Evolutionary conservation across 1,140 invertebrate genomes (phyloP).

Genomic region (Halyomorpha halys): DNA sequence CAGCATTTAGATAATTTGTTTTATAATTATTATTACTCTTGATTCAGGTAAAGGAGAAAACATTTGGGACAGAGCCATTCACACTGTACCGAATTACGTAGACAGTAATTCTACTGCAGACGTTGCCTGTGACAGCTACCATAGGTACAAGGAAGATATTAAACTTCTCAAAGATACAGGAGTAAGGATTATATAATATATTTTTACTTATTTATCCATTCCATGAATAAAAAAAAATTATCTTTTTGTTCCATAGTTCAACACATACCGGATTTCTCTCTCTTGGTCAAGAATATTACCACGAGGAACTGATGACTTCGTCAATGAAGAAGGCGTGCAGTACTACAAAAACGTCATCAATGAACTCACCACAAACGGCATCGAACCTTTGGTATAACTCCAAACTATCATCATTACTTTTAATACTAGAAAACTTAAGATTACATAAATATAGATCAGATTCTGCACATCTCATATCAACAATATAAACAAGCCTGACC

Average conservation of each 20-base stretch:
- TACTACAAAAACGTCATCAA: neutral
- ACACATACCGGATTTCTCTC: constrained; percentile 57
- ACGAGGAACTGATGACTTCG: constrained; percentile 43
- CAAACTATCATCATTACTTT: no score
- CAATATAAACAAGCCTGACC: no score
- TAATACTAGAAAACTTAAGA: no score
- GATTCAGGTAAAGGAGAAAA: constrained; percentile 41
- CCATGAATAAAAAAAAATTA: no score
- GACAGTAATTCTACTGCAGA: constrained; percentile 45
- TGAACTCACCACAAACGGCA: neutral
- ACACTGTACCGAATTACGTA: constrained; percentile 41
- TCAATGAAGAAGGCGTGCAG: constrained; percentile 17
- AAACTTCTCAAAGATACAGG: constrained; percentile 44
- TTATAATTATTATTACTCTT: neutral
- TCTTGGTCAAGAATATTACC: constrained; percentile 57
- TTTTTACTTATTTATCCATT: no score
- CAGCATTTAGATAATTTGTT: no score
- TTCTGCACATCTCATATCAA: no score
- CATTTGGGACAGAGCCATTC: constrained; percentile 47
- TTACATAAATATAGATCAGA: no score
- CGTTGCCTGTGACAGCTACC: constrained; percentile 57
- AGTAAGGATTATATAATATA: constrained; percentile 33
- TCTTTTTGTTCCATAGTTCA: constrained; percentile 30
- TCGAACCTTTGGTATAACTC: neutral
- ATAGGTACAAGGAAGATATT: constrained; percentile 54